Conservation (phyloP, 2,113 vertebrate genomes). For the Bambusicola thoracicus region DNA sequence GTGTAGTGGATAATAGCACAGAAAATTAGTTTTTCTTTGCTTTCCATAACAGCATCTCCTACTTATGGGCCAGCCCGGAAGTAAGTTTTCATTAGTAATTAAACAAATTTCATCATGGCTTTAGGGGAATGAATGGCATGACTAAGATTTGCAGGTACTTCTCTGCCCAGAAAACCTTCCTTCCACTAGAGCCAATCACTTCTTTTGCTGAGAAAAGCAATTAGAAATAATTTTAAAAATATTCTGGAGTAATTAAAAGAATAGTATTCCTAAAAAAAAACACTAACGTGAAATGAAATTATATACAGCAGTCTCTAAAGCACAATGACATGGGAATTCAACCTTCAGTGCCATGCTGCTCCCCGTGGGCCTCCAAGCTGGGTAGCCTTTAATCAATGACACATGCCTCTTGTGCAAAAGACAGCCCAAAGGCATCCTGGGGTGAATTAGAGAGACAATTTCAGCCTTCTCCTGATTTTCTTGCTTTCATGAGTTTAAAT, state of each 20-base stretch:
- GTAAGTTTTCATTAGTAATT: background rate
- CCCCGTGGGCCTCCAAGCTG: background rate
- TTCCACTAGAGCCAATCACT: background rate
- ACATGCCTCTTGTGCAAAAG: constrained; percentile 1
- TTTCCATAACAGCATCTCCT: background rate
- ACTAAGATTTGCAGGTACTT: background rate
- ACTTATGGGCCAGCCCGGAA: background rate
- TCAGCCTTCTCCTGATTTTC: background rate
- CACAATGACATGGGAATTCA: background rate
- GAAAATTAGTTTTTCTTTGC: constrained; percentile 5
- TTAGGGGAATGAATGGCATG: background rate
- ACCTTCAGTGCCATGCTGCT: background rate
- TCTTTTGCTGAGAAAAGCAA: background rate
- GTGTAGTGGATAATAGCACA: background rate
- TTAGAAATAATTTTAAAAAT: background rate
- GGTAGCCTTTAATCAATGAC: constrained; percentile 4
- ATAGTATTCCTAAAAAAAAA: background rate
- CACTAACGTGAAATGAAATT: background rate
- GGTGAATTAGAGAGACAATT: background rate
- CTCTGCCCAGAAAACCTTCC: background rate
- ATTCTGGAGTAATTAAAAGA: background rate
- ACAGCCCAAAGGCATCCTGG: background rate
- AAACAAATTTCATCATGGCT: background rate
- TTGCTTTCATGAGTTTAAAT: constrained; percentile 24
- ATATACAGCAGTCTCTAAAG: background rate